Percentiles rank a stretch among this genome's conserved stretches.
Conservation (phyloP, 2,797 vertebrate genomes). For the Cynodonichthys magdalenae region DNA sequence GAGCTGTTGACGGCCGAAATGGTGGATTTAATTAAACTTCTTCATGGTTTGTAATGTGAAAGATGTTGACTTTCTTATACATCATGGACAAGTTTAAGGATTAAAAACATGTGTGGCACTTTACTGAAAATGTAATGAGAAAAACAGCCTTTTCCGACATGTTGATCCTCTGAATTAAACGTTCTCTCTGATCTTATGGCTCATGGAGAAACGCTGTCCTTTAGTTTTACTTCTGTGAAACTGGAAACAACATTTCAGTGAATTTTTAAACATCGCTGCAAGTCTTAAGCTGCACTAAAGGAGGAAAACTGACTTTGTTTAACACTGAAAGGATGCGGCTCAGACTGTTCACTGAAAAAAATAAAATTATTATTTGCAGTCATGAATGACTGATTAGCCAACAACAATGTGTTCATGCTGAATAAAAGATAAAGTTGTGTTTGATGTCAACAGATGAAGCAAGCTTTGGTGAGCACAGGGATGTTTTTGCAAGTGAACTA, state of each 20-base stretch:
- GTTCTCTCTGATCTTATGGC: no score
- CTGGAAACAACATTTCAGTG: background rate
- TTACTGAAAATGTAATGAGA: background rate
- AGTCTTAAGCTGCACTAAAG: background rate
- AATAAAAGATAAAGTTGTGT: background rate
- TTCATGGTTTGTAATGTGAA: no score
- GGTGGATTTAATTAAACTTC: background rate
- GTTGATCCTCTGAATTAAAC: no score
- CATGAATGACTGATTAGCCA: background rate
- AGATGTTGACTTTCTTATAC: no score
- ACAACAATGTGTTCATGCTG: background rate
- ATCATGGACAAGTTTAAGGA: no score
- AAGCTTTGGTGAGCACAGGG: background rate
- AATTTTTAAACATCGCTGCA: no score
- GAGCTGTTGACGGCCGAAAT: background rate
- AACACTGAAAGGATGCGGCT: background rate
- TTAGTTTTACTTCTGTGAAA: no score
- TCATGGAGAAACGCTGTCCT: no score
- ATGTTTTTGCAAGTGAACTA: background rate
- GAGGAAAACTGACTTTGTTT: background rate
- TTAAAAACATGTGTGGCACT: background rate
- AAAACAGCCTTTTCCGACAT: no score
- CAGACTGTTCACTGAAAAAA: background rate
- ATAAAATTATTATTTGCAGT: background rate
- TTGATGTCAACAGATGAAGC: background rate